Base-by-base conservation (phyloP, 2,113 vertebrate species). In the Tachysurus fulvidraco region DNA sequence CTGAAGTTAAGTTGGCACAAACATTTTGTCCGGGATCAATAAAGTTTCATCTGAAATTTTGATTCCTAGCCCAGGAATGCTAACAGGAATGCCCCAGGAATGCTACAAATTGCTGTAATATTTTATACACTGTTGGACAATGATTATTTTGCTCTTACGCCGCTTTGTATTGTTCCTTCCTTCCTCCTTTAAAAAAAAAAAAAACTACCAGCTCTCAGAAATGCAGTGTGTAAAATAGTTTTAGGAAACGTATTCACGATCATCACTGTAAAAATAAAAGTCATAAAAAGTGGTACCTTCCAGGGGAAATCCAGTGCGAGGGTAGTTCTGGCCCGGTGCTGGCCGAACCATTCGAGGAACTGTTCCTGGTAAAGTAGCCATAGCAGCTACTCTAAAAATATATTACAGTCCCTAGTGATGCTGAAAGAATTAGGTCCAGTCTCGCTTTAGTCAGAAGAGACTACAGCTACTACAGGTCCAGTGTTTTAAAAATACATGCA, bases 341-440 rank as follows among this genome's bases (percentile, higher is more conserved):
- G 97, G 98, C 86, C 98, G 96, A 97, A 99, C 95, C 98, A 99
- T 99, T 90, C 98, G 95, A 89, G 97, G 98, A 59, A 98, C 93
- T 1, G 96, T 96, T 95, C 98, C 97, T 89, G 97, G 96, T 89
- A 99, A 93, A 92, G 95, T 94, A 95, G 95, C 94, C 95, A 95
- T 96, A 91, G 81, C 91, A 95, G 94, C 94, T 93, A 95, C 93
- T 89, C 78, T 67, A 84, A 88, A 85, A 60, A 28, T 44, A 71
- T 44, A 71, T 19, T 55, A 77, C 46, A 79, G 83, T 83, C n/a
- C 28, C 59, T 85, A 62, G 65, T 88, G 79, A 87, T 86, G 90
- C 57, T 81, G 86, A 90, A 88, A 79, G 55, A 87, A 83, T 87
- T 81, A 90, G 87, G 92, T 94, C 94, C 95, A 94, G 83, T 81